Evolutionary conservation across 1,140 invertebrate species (phyloP), one percentile per base, ranked within the genome.

Genomic region (Drosophila virilis): DNA sequence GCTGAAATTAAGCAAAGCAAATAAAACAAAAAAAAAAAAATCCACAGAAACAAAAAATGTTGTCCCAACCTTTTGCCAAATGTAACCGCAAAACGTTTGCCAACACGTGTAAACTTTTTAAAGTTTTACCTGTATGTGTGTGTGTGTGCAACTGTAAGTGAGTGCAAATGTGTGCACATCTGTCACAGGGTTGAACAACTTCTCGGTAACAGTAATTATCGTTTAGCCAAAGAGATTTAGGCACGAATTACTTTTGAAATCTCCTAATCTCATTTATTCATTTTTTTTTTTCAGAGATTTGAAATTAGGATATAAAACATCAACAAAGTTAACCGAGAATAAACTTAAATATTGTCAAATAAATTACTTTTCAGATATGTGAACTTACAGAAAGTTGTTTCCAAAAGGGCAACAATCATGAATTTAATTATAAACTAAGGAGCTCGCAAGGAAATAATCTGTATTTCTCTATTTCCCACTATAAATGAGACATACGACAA

Each of bases 1-100:
- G 83, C 77, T 82, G 65, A 86, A 86, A 86, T 86, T 82, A 79
- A 80, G 76, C 72, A 82, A 78, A 76, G 62, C 72, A 72, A 72
- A 80, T 59, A 17, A 17, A 17, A 17, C 17, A 17, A 17, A 17
- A 17, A 17, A 54, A 69, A 76, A 67, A 65, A 38, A 45, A 10
- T 17, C 48, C 65, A 68, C 22, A 5, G 22, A 46, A 67, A 54
- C 38, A 79, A 58, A 38, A 58, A 37, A 67, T 51, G 38, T 50
- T 13, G 46, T 50, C 40, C 38, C 37, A 80, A 78, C 57, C 79
- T 42, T 60, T 5, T 40, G 35, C 12, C 58, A 52, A 77, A 79
- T 74, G 65, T 70, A 52, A 60, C 82, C 82, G 50, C 83, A 88
- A 77, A 85, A 79, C 79, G 83, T 86, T 88, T 78, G 74, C 54